Evolutionary conservation across 1,140 invertebrate genomes (phyloP).

Genomic region (Hirudo medicinalis): DNA sequence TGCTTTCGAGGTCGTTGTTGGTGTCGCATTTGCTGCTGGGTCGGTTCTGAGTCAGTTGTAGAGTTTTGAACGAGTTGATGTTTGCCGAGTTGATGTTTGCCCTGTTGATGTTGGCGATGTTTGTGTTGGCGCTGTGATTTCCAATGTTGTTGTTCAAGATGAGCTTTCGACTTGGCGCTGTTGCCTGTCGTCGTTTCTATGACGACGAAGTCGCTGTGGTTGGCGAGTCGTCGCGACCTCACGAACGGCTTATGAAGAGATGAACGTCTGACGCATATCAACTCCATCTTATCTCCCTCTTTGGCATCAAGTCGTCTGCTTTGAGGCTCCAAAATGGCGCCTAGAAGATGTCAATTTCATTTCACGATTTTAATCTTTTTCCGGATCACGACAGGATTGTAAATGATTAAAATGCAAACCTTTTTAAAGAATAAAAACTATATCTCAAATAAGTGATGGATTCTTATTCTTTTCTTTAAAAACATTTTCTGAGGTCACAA

Average conservation of each 20-base stretch:
- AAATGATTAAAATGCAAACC: too few species aligned
- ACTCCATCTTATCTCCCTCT: not conserved
- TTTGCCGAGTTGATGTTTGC: too few species aligned
- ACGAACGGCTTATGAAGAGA: conserved; percentile 4
- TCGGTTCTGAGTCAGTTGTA: not conserved
- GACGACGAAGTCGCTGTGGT: not conserved
- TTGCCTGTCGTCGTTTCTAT: not conserved
- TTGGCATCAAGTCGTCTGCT: not conserved
- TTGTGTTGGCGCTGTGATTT: not conserved
- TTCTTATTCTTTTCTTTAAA: too few species aligned
- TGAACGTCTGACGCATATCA: not conserved
- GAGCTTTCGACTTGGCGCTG: not conserved
- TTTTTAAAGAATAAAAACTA: too few species aligned
- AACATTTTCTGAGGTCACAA: too few species aligned
- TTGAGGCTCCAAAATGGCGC: not conserved
- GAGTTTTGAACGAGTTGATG: not conserved
- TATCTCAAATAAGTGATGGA: too few species aligned
- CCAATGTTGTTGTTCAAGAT: not conserved
- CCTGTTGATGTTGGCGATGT: not conserved
- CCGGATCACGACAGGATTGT: too few species aligned
- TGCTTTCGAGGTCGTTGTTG: conserved; percentile 1
- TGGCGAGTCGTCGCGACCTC: not conserved
- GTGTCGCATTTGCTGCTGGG: not conserved
- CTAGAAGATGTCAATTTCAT: too few species aligned
- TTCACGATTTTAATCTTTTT: too few species aligned